Conservation (phyloP, 2,113 vertebrate genomes). For the Trichechus manatus region DNA sequence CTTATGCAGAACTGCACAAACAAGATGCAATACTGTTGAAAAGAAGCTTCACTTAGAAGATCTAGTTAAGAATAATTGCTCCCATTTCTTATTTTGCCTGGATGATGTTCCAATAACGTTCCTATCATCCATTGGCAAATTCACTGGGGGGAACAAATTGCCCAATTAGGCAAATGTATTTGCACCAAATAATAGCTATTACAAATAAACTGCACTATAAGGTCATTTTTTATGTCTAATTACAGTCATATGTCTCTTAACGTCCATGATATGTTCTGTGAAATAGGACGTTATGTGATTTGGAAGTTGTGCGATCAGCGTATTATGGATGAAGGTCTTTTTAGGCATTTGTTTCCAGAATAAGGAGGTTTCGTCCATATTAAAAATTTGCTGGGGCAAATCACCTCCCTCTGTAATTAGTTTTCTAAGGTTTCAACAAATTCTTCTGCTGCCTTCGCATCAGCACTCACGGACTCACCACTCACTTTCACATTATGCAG, state of each 20-base stretch:
- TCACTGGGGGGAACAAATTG: conserved; percentile 83
- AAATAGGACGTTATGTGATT: no score
- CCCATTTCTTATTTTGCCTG: conserved; percentile 83
- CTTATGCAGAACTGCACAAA: conserved; percentile 74
- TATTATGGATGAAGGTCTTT: no score
- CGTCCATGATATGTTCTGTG: no score
- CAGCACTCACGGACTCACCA: no score
- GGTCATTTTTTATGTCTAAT: conserved; percentile 56
- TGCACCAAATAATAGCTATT: conserved; percentile 76
- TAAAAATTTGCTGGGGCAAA: no score
- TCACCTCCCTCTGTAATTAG: no score
- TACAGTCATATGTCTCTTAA: neutral
- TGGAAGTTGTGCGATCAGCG: no score
- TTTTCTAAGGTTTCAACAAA: no score
- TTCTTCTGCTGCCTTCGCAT: no score
- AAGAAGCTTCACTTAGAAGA: conserved; percentile 83
- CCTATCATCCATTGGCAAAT: conserved; percentile 80
- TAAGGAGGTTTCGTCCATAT: no score
- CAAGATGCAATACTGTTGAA: conserved; percentile 73
- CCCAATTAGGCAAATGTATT: conserved; percentile 82
- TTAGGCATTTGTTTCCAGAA: no score
- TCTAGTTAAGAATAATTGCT: conserved; percentile 85
- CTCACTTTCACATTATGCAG: no score
- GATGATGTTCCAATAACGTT: conserved; percentile 83
- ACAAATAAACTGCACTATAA: conserved; percentile 62